Conservation (phyloP, 2,113 vertebrate genomes). For the Etia nguti region DNA sequence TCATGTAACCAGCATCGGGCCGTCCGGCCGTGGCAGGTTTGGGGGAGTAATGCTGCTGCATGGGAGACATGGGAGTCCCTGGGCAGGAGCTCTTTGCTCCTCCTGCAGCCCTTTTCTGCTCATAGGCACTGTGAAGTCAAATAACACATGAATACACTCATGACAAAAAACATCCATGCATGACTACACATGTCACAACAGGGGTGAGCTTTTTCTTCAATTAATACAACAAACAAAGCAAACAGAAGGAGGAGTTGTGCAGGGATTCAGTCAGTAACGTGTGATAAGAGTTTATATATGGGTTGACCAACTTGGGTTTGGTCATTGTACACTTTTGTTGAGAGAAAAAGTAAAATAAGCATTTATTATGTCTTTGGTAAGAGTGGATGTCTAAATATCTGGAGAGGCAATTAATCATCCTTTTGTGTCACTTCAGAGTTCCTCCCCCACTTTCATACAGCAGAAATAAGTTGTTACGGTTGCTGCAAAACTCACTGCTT, state of each 20-base stretch:
- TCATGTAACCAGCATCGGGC: slow-evolving; percentile 83
- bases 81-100: slow-evolving; percentile 80
- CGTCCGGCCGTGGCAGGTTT: slow-evolving; percentile 73
- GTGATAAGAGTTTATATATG: background rate
- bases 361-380: background rate
- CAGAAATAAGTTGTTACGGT: background rate
- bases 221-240: slow-evolving; percentile 30
- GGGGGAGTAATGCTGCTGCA: slow-evolving; percentile 82
- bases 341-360: background rate
- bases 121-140: slow-evolving; percentile 81
- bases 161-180: background rate
- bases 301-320: background rate
- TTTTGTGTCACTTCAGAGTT: background rate
- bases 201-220: background rate
- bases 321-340: background rate
- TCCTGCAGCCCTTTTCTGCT: slow-evolving; percentile 78
- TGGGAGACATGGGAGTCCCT: slow-evolving; percentile 76
- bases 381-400: background rate
- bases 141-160: background rate
- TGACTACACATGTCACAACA: background rate
- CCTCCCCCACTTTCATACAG: background rate
- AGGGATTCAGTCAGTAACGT: background rate
- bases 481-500: background rate
- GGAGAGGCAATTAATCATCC: background rate
- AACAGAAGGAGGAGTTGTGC: background rate